Conservation (phyloP, 2,888 invertebrate genomes). For the Carabus problematicus region DNA sequence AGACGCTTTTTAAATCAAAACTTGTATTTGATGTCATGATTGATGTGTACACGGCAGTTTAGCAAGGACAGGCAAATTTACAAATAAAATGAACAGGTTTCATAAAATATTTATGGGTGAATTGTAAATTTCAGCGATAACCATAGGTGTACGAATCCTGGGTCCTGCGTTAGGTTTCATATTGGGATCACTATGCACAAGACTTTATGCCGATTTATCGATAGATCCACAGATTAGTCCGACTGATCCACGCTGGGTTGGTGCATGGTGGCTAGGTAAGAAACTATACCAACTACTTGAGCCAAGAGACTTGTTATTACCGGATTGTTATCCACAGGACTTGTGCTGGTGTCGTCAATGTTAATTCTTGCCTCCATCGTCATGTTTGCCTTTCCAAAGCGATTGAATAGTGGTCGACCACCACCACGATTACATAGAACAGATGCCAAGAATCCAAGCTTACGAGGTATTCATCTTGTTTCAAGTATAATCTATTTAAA, state of each 20-base stretch:
- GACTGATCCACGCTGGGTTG: constrained; percentile 89
- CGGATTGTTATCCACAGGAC: constrained; percentile 60
- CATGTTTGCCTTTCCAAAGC: constrained; percentile 90
- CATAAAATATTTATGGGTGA: constrained; percentile 13
- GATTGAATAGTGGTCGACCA: constrained; percentile 66
- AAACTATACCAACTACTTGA: background rate
- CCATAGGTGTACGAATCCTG: constrained; percentile 88
- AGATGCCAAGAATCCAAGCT: constrained; percentile 60
- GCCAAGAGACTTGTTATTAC: background rate
- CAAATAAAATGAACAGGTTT: too few species aligned
- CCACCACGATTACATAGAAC: constrained; percentile 55
- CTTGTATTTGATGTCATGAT: too few species aligned
- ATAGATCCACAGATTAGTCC: constrained; percentile 76
- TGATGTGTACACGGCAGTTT: too few species aligned
- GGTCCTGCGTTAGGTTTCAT: constrained; percentile 92
- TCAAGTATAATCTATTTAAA: too few species aligned
- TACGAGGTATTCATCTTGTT: constrained; percentile 55
- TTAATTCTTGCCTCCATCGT: constrained; percentile 83
- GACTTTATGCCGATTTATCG: constrained; percentile 83
- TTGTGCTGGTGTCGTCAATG: constrained; percentile 84
- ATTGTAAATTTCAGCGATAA: constrained; percentile 72
- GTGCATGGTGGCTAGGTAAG: constrained; percentile 96
- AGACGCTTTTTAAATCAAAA: too few species aligned
- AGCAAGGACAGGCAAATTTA: too few species aligned
- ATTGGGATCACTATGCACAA: constrained; percentile 86